A percentile compares a stretch with the other conserved stretches of the same genome.
Conservation (phyloP, 2,113 vertebrate genomes). For the Drymodes brunneopygia region DNA sequence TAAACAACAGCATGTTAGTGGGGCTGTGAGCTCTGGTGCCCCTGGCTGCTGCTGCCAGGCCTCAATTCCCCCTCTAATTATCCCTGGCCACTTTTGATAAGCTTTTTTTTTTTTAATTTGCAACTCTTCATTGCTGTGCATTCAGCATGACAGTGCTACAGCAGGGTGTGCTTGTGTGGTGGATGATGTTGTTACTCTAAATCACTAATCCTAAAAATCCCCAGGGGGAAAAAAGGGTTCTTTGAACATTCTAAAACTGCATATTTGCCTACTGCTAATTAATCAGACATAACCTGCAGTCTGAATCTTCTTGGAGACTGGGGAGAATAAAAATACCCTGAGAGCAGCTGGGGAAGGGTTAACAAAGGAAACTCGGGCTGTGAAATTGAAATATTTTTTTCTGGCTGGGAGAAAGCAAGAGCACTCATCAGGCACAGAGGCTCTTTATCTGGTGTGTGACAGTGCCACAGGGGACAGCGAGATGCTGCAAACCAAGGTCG, state of each 20-base stretch:
- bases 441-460: constrained; percentile 6
- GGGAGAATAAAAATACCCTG: not conserved
- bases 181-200: not conserved
- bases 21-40: not conserved
- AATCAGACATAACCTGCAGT: not conserved
- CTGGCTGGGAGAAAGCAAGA: not conserved
- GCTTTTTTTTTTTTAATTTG: not conserved
- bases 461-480: not conserved
- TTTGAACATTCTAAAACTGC: not conserved
- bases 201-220: not conserved
- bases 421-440: not conserved
- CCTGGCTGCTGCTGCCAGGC: not conserved
- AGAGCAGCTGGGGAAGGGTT: constrained; percentile 2
- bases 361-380: not conserved
- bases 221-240: not conserved
- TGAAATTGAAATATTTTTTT: not conserved
- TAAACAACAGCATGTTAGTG: not conserved
- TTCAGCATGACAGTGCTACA: not conserved
- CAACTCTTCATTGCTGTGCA: not conserved
- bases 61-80: not conserved
- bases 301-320: not conserved
- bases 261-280: not conserved
- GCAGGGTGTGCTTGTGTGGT: not conserved
- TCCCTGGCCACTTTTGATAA: not conserved
- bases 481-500: constrained; percentile 28